A percentile compares a stretch with the other conserved stretches of the same genome.
phyloP scores from a whole-genome alignment of 2,113 vertebrate genomes.

The Hirundichthys speculiger region DNA sequence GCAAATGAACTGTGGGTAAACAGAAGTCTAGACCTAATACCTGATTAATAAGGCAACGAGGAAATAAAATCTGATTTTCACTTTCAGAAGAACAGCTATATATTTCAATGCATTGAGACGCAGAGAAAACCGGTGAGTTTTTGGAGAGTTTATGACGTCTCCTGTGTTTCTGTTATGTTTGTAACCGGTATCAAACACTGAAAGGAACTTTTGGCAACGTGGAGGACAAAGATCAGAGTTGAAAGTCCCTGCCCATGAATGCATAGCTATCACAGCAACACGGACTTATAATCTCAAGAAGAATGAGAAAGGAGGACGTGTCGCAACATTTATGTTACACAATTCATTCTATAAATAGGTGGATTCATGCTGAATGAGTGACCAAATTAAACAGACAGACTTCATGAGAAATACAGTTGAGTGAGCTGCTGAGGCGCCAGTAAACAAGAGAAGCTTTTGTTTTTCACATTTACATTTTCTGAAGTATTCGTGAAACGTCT shows the following conservation, averaged over 20 bases:
- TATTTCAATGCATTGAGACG: not conserved
- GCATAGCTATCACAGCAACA: not conserved
- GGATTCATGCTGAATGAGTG: too few species aligned
- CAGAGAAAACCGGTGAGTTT: not conserved
- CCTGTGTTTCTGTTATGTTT: too few species aligned
- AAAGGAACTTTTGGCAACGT: not conserved
- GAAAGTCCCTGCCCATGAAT: constrained; percentile 18
- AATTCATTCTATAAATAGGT: too few species aligned
- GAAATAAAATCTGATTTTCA: constrained; percentile 2
- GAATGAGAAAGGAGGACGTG: not conserved
- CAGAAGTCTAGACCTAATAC: constrained; percentile 28
- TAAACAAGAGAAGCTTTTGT: too few species aligned
- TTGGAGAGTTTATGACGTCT: not conserved
- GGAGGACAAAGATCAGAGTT: constrained; percentile 1
- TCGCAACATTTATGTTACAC: not conserved
- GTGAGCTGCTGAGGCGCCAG: too few species aligned
- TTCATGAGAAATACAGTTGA: too few species aligned
- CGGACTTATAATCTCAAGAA: not conserved
- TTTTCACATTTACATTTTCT: too few species aligned
- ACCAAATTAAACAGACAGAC: too few species aligned
- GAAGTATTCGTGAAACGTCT: too few species aligned
- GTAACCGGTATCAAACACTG: not conserved
- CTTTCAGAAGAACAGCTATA: not conserved
- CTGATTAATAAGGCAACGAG: not conserved
- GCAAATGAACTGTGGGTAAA: constrained; percentile 34